Base-by-base conservation (phyloP, 2,888 invertebrate species). In the Callyntrura guangdongensis region DNA sequence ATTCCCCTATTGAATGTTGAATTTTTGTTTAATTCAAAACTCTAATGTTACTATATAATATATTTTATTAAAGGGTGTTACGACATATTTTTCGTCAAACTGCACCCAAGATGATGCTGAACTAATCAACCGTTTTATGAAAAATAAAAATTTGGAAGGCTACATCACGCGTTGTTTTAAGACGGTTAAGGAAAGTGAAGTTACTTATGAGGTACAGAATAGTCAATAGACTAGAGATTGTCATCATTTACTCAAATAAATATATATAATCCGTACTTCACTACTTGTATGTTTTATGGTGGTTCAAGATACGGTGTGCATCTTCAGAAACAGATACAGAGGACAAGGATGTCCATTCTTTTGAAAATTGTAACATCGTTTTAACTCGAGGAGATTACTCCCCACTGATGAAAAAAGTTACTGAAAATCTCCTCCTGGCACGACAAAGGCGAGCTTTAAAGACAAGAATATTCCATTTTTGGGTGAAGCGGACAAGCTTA, bases 21-120 rank as follows among this genome's bases (percentile, higher is more conserved):
- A n/a, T n/a, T n/a, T n/a, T n/a, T n/a, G n/a, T n/a, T n/a, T n/a
- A n/a, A n/a, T n/a, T n/a, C n/a, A n/a, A n/a, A n/a, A n/a, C n/a
- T n/a, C n/a, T n/a, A n/a, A n/a, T n/a, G n/a, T n/a, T n/a, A n/a
- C n/a, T n/a, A n/a, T n/a, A n/a, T n/a, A n/a, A n/a, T n/a, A n/a
- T n/a, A n/a, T n/a, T n/a, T n/a, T n/a, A n/a, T 47, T 59, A 59
- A 25, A 97, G 96, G 99, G 99, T 25, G 96, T 98, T 20, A 98
- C 98, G 0, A 98, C 98, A 27, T 99, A 99, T 95, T 98, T 98
- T 95, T 99, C 99, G 2, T 96, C 97, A 92, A 99, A 99, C 95
- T 98, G 98, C 94, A 97, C 97, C 1, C 96, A 96, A 92, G 96
- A 96, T 86, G 98, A 98, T 95, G 97, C 97, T 0, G 96, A 97